Evolutionary conservation across 2,888 invertebrate species (phyloP), one percentile per base, ranked within the genome.

Genomic region (Torymus aiolomorphi): DNA sequence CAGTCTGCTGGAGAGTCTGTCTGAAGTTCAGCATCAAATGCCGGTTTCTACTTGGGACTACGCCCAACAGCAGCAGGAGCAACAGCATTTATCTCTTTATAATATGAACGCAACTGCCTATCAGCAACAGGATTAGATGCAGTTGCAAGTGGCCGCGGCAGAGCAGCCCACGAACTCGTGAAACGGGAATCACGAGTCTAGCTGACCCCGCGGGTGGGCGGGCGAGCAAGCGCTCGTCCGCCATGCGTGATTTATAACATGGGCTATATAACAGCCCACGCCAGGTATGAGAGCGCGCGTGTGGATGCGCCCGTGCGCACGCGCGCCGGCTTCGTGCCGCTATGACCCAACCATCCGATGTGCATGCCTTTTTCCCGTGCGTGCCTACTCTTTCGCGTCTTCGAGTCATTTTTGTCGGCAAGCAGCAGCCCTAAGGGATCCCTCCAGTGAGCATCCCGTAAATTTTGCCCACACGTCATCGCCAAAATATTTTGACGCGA

Each of bases 401-500:
- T 18, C 56, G 51, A 11, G 56, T 24, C 14, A 16, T 18, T 59
- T 62, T 49, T 13, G 52, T n/a, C 82, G 74, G 42, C 71, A 57
- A 72, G 70, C n/a, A 13, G n/a, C 0, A 49, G 18, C 20, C 8
- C 52, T 18, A 65, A 10, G 51, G 1, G 42, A 42, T 0, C 13
- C 11, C 14, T 12, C 13, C 13, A 61, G 81, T 76, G 76, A 59
- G 42, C 51, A 62, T n/a, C 18, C 75, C 54, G 49, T 2, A 24
- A 62, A 56, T 78, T 78, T 83, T 79, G 76, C 84, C 83, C 83
- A 76, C 79, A 83, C 86, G 85, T 86, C 84, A 85, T 85, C 82
- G 63, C 49, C 74, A 83, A 86, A 88, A 88, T 88, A 88, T 88
- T 88, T 88, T 88, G 88, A 88, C 88, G 52, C 70, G 69, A 61